Evolutionary conservation across 2,888 invertebrate genomes (phyloP), one percentile per base, ranked within the genome.

Genomic region (Nymphalis c-album): DNA sequence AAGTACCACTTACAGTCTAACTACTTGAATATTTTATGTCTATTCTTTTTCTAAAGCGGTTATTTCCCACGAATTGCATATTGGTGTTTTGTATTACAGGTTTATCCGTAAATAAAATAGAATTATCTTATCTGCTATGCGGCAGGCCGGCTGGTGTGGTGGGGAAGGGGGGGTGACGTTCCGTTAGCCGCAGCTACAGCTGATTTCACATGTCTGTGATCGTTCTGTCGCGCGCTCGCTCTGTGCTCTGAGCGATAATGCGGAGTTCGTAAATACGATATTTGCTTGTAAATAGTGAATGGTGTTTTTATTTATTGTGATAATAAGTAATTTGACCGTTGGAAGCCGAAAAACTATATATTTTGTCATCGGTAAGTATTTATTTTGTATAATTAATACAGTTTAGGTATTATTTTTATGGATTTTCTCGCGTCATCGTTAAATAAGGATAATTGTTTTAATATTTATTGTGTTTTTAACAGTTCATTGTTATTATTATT

Each of bases 131-230:
- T 87, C 85, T 81, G 81, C 75, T 74, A 76, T 77, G 77, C 77
- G 80, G 78, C 75, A 75, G 69, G 71, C 70, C 69, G 67, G 73
- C 70, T 69, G 67, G 73, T 58, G 72, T 76, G 72, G 69, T 65
- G 73, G 76, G 72, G 71, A 80, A 79, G 80, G 79, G 78, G 53
- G 40, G 79, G 72, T 71, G 75, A 64, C 74, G 78, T 79, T 74
- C 86, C 86, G 71, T 71, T 71, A 72, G 67, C 70, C 68, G 62
- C 64, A 76, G 81, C 85, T 77, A 88, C 91, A 91, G 91, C 90
- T 91, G 91, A 91, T 90, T 91, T 91, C 91, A 91, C 90, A 90
- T 87, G 87, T 86, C 80, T 75, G 84, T 71, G 77, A 77, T 76
- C 78, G 79, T 80, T 78, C 76, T 70, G 76, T 73, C 77, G 86